Evolutionary conservation across 1,140 invertebrate species (phyloP).

Genomic region (Megalonaias nervosa): DNA sequence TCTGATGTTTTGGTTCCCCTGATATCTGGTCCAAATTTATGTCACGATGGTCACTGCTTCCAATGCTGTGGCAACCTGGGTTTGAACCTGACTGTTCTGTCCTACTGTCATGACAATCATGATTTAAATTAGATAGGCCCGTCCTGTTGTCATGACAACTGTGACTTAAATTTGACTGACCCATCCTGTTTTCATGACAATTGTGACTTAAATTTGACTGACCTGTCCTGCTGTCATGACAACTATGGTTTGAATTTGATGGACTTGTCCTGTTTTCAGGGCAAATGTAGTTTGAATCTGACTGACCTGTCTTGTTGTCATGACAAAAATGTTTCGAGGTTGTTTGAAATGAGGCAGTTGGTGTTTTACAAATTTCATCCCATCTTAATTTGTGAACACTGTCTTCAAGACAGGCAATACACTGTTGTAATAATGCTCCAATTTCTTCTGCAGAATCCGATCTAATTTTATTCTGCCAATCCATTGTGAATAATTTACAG

Average conservation of each 20-base stretch:
- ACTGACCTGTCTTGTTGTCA: neutral
- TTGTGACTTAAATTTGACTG: neutral
- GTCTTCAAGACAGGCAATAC: too few relatives aligned
- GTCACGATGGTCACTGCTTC: neutral
- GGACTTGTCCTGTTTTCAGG: neutral
- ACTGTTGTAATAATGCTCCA: too few relatives aligned
- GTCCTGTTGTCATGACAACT: slow-evolving; percentile 7
- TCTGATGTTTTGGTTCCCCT: too few relatives aligned
- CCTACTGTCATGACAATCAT: neutral
- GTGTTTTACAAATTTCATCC: slow-evolving; percentile 5
- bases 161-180: slow-evolving; percentile 4
- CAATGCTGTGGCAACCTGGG: slow-evolving; percentile 2
- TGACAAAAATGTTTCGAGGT: slow-evolving; percentile 7
- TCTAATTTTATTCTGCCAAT: slow-evolving; percentile 10
- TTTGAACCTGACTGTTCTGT: slow-evolving; percentile 5
- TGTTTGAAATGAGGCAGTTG: slow-evolving; percentile 2
- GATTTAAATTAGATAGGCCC: neutral
- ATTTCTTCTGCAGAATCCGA: too few relatives aligned
- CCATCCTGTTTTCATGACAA: neutral
- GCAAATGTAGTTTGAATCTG: neutral
- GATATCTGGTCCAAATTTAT: too few relatives aligned
- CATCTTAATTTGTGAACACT: neutral
- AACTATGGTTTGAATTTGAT: slow-evolving; percentile 4
- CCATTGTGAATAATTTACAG: slow-evolving; percentile 29
- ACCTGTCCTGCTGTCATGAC: slow-evolving; percentile 1